Percentiles rank a stretch among this genome's conserved stretches.
phyloP scores from a whole-genome alignment of 2,888 invertebrate genomes.

The Habrosyne pyritoides region DNA sequence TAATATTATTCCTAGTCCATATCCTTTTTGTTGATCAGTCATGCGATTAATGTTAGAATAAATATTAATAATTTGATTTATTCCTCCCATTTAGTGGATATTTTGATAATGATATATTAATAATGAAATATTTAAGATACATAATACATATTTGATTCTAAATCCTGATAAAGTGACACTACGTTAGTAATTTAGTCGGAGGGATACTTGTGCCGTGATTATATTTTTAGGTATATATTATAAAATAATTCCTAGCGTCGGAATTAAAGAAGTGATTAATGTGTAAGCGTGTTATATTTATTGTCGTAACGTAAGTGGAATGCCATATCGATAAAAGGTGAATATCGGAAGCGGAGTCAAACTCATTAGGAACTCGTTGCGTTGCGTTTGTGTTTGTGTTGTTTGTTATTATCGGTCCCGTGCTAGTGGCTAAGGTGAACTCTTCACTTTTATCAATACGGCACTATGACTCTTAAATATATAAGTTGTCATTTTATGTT shows the following conservation, averaged over 20 bases:
- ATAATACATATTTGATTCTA: constrained; percentile 85
- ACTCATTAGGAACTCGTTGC: constrained; percentile 76
- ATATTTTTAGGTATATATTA: constrained; percentile 84
- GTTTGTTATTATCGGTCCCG: constrained; percentile 66
- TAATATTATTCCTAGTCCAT: constrained; percentile 84
- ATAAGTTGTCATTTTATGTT: constrained; percentile 79
- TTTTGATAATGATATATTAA: constrained; percentile 84
- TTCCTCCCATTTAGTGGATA: constrained; percentile 85
- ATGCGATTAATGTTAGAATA: constrained; percentile 83
- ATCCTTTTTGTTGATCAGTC: constrained; percentile 84
- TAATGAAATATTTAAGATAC: constrained; percentile 84
- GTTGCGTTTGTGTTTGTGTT: constrained; percentile 74
- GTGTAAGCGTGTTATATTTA: constrained; percentile 84
- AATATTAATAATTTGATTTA: constrained; percentile 84
- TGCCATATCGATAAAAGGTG: constrained; percentile 84
- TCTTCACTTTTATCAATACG: constrained; percentile 83
- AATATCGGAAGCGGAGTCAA: constrained; percentile 81
- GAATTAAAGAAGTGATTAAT: constrained; percentile 84
- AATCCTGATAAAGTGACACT: constrained; percentile 84
- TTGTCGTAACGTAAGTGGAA: constrained; percentile 83
- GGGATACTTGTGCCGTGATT: constrained; percentile 85
- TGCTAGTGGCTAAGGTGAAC: constrained; percentile 57
- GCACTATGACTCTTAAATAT: constrained; percentile 78
- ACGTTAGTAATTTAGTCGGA: constrained; percentile 84
- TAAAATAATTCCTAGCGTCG: constrained; percentile 84